Evolutionary conservation across 2,113 vertebrate genomes (phyloP).

Genomic region (Eonycteris spelaea): DNA sequence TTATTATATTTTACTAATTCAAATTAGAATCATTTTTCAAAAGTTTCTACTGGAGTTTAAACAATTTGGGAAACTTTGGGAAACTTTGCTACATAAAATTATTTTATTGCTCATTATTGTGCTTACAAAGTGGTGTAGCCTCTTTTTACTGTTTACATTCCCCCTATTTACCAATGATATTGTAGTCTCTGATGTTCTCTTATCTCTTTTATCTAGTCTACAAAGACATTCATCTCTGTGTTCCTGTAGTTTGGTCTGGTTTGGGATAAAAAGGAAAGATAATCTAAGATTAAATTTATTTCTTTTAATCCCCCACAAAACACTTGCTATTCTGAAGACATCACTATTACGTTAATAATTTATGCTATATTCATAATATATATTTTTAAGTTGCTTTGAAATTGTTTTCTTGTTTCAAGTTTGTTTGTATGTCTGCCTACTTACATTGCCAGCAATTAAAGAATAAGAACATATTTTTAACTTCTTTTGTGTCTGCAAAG

Average conservation of each 20-base stretch:
- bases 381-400: slow-evolving; percentile 15
- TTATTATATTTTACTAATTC: neutral
- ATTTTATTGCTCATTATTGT: neutral
- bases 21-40: neutral
- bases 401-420: slow-evolving; percentile 34
- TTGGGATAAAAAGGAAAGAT: neutral
- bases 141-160: neutral
- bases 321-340: neutral
- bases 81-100: neutral
- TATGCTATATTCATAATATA: neutral
- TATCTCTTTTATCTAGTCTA: slow-evolving; percentile 41
- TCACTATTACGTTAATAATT: neutral
- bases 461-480: neutral
- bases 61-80: neutral
- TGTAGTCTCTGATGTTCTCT: slow-evolving; percentile 38
- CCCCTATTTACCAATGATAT: neutral
- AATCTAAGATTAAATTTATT: neutral
- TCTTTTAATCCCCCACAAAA: neutral
- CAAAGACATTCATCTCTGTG: neutral
- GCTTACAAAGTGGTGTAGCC: neutral
- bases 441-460: neutral
- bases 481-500: neutral
- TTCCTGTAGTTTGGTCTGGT: neutral
- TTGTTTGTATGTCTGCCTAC: neutral
- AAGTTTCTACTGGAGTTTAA: neutral